These are phyloP conservation scores for Podocnemis expansa DNA, from an alignment of 2,113 vertebrate species.

Conservation along the genomic window DNA sequence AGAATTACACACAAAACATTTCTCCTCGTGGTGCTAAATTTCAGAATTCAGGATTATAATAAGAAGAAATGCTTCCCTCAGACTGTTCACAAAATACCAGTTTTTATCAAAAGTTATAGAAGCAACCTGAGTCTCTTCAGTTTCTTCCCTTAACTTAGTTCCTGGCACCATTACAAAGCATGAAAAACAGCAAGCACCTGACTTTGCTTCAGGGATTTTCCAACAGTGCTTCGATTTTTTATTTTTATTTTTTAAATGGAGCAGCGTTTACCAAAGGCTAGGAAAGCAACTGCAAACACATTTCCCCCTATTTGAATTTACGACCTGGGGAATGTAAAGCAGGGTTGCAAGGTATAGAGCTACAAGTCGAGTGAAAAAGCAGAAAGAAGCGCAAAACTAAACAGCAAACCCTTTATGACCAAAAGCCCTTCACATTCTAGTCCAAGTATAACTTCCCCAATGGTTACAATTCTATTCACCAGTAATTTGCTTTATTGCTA, in stretches of 20 bases:
- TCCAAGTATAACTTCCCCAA: neutral
- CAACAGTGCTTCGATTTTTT: neutral
- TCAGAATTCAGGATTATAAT: rapidly evolving
- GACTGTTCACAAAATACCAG: neutral
- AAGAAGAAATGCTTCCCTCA: neutral
- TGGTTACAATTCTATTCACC: neutral
- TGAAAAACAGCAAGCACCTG: neutral
- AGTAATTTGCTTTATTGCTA: neutral
- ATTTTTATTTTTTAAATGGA: constrained; percentile 12
- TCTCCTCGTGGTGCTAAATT: neutral
- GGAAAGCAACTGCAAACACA: neutral
- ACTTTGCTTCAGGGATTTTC: neutral
- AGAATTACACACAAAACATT: neutral
- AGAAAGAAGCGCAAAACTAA: neutral
- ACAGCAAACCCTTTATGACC: neutral
- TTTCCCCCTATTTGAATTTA: neutral
- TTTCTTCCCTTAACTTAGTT: neutral
- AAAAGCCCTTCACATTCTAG: neutral
- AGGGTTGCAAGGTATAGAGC: too few relatives aligned
- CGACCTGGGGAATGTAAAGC: neutral
- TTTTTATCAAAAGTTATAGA: constrained; percentile 1
- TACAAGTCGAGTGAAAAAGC: neutral
- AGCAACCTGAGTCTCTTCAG: neutral
- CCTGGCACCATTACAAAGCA: constrained; percentile 15
- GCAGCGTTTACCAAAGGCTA: neutral